Evolutionary conservation across 2,888 invertebrate species (phyloP).

Genomic region (Patella ulyssiponensis): DNA sequence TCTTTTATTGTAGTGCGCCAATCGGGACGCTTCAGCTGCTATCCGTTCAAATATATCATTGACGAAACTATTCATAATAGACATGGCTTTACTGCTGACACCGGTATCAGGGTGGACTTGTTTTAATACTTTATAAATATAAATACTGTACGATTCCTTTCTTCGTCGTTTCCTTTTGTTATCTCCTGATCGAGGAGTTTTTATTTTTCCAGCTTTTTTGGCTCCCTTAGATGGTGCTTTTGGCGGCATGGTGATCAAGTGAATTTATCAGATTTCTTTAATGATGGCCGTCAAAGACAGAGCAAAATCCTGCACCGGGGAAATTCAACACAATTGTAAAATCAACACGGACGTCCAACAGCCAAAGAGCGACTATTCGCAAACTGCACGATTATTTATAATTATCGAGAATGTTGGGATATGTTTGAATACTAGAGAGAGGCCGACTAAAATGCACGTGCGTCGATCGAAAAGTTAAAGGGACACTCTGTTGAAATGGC

Average conservation of each 20-base stretch:
- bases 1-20: slow-evolving; percentile 51
- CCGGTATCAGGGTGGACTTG: slow-evolving; percentile 67
- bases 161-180: slow-evolving; percentile 46
- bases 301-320: too few relatives aligned
- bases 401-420: too few relatives aligned
- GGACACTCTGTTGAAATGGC: too few relatives aligned
- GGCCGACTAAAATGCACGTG: too few relatives aligned
- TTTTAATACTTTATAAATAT: slow-evolving; percentile 57
- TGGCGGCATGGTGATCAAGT: slow-evolving; percentile 24
- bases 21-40: slow-evolving; percentile 55
- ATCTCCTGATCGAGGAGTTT: slow-evolving; percentile 40
- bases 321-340: too few relatives aligned
- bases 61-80: slow-evolving; percentile 55
- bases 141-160: slow-evolving; percentile 57
- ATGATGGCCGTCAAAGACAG: too few relatives aligned
- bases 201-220: slow-evolving; percentile 52
- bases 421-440: too few relatives aligned
- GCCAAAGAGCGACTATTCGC: too few relatives aligned
- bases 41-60: slow-evolving; percentile 65
- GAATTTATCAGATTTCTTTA: too few relatives aligned
- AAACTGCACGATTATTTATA: too few relatives aligned
- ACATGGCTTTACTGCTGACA: slow-evolving; percentile 57
- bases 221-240: slow-evolving; percentile 43
- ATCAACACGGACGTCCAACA: too few relatives aligned
- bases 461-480: too few relatives aligned